phyloP scores from a whole-genome alignment of 1,140 invertebrate species.

The Zaprionus davidi region DNA sequence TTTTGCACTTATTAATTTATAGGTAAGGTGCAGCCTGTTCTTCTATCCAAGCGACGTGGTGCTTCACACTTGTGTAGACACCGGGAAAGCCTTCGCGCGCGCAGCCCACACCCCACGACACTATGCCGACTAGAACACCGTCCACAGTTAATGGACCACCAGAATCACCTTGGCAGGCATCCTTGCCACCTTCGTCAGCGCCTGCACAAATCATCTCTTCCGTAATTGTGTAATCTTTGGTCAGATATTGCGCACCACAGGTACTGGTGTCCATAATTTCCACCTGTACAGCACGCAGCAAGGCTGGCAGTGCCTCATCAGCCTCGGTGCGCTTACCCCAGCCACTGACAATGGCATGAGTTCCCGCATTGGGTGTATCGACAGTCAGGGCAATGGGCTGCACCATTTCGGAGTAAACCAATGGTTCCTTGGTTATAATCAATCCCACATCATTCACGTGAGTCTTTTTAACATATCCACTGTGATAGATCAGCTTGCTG shows the following conservation, averaged over 20 bases:
- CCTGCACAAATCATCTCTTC: conserved; percentile 90
- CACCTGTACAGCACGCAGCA: conserved; percentile 75
- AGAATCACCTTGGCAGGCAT: conserved; percentile 66
- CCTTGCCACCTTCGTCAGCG: conserved; percentile 60
- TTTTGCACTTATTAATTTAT: conserved; percentile 7
- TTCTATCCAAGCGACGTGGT: conserved; percentile 67
- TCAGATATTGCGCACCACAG: conserved; percentile 62
- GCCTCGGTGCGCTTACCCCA: conserved; percentile 84
- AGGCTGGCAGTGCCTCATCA: conserved; percentile 53
- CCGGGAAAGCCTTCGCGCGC: conserved; percentile 66
- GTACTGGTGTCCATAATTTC: conserved; percentile 79
- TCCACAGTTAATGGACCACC: conserved; percentile 65
- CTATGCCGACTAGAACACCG: conserved; percentile 60
- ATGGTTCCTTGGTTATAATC: conserved; percentile 60
- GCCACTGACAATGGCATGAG: conserved; percentile 83
- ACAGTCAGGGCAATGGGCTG: conserved; percentile 69
- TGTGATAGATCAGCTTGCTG: conserved; percentile 62
- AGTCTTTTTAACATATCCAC: conserved; percentile 64
- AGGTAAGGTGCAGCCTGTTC: conserved; percentile 62
- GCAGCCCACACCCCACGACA: conserved; percentile 71
- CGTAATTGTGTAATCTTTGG: conserved; percentile 85
- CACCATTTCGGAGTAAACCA: conserved; percentile 50
- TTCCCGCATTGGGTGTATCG: conserved; percentile 37
- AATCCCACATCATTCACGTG: conserved; percentile 81
- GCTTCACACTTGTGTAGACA: conserved; percentile 64